Conservation (phyloP, 2,113 vertebrate genomes). For the Clupea harengus region DNA sequence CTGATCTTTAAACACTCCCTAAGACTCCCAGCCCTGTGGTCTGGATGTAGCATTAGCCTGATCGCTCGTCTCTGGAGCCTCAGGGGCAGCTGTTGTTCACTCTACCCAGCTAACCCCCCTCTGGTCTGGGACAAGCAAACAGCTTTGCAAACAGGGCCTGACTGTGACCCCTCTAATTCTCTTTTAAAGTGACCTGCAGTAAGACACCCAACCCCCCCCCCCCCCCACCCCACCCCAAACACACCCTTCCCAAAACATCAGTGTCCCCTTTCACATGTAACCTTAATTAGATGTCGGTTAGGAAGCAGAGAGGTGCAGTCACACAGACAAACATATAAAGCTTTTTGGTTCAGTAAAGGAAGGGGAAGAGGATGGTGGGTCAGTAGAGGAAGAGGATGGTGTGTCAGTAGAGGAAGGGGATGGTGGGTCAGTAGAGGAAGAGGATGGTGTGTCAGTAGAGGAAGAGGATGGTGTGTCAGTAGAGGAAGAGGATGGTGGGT, state of each 20-base stretch:
- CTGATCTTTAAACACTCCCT: too few relatives aligned
- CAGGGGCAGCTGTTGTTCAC: neutral
- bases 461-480: too few relatives aligned
- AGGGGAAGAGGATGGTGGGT: too few relatives aligned
- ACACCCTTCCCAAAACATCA: neutral
- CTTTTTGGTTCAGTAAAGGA: too few relatives aligned
- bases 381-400: too few relatives aligned
- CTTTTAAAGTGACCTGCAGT: neutral
- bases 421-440: too few relatives aligned
- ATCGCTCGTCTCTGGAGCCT: neutral
- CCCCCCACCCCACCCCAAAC: neutral
- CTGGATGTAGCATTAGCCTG: neutral
- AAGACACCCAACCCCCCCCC: neutral
- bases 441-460: too few relatives aligned
- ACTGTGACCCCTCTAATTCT: neutral
- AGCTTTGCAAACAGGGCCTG: neutral
- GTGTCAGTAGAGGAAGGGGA: too few relatives aligned
- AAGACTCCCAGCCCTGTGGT: neutral
- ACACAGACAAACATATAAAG: too few relatives aligned
- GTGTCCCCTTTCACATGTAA: neutral
- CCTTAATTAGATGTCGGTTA: too few relatives aligned
- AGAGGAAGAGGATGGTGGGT: too few relatives aligned
- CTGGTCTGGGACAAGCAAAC: neutral
- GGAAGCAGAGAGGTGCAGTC: too few relatives aligned
- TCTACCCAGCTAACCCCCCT: neutral